Base-by-base conservation (phyloP, 1,140 invertebrate genomes). In the Varroa destructor region DNA sequence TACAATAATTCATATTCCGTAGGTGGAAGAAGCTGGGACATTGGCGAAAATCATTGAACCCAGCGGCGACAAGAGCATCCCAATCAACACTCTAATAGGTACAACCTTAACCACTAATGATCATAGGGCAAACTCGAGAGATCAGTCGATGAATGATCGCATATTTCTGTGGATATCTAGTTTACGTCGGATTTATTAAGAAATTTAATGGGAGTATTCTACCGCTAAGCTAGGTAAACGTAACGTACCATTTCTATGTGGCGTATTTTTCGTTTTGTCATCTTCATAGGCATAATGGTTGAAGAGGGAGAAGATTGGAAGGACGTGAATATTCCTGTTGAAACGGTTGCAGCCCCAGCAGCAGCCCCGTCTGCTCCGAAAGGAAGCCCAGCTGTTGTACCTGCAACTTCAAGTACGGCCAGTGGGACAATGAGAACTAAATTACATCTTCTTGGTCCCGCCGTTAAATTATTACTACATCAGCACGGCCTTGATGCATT, bases 231-330 rank as follows among this genome's bases (percentile, higher is more conserved):
- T 51, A 51, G 46, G 4, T 51, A 8, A 51, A 5, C 46, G 46
- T 3, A 5, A 51, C 8, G 46, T 8, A 51, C 46, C 8, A 5
- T 51, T 51, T 51, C 12, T 36, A 58, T 5, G 57, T 6, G 4
- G 3, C 12, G 40, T 67, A 12, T 37, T 14, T 43, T 43, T 40
- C 61, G 14, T 67, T 42, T 5, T 4, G 14, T 40, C 37, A 43
- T 12, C 40, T 37, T 58, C 71, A 88, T 96, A 40, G 94, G 90
- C 76, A 85, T 96, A 56, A 89, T 94, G 78, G 92, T 93, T 10
- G 84, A 86, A 70, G 87, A 89, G 75, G 86, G 88, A 74, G 84
- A 84, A 51, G 88, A 90, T 79, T 86, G 85, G 85, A 79, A 85
- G 77, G 79, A 82, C 87, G 76, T 88, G 81, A 75, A 79, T 71